A percentile compares a stretch with the other conserved stretches of the same genome.
Conservation (phyloP, 1,140 invertebrate species). For the Drosophila subpulchrella region DNA sequence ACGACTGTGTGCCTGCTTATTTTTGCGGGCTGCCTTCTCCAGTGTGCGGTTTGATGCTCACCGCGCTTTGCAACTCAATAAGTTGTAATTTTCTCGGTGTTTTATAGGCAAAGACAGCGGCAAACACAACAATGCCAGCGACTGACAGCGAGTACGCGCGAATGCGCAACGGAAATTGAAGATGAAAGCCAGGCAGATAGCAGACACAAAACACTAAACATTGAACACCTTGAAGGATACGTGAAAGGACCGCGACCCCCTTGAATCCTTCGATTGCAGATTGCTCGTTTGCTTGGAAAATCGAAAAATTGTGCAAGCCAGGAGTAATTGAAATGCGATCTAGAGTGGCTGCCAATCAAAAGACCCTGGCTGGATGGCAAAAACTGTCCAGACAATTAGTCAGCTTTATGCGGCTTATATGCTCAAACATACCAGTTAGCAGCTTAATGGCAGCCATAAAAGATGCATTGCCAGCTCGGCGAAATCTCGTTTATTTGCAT, state of each 20-base stretch:
- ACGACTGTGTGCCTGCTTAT: slow-evolving; percentile 4
- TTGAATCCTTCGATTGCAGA: slow-evolving; percentile 19
- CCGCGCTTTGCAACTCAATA: slow-evolving; percentile 77
- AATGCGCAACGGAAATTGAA: slow-evolving; percentile 77
- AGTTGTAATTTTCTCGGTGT: slow-evolving; percentile 76
- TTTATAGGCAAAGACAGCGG: slow-evolving; percentile 54
- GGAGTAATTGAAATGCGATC: slow-evolving; percentile 64
- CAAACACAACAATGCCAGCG: slow-evolving; percentile 14
- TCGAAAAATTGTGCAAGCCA: slow-evolving; percentile 75
- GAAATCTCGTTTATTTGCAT: slow-evolving; percentile 59
- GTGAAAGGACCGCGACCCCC: slow-evolving; percentile 1
- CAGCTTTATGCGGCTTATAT: slow-evolving; percentile 5
- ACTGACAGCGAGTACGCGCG: slow-evolving; percentile 45
- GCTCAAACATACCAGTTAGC: slow-evolving; percentile 30
- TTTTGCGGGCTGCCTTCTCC: neutral
- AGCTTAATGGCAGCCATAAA: slow-evolving; percentile 42
- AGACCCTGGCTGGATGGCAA: slow-evolving; percentile 1
- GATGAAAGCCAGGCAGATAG: slow-evolving; percentile 75
- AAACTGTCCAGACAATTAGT: slow-evolving; percentile 37
- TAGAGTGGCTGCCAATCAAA: slow-evolving; percentile 17
- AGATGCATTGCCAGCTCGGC: slow-evolving; percentile 33
- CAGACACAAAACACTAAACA: slow-evolving; percentile 49
- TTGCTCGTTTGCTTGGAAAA: slow-evolving; percentile 64
- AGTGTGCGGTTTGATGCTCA: slow-evolving; percentile 22
- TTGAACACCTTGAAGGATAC: slow-evolving; percentile 64